Evolutionary conservation across 2,888 invertebrate species (phyloP), one percentile per base, ranked within the genome.

Genomic region (Callyntrura sp.): DNA sequence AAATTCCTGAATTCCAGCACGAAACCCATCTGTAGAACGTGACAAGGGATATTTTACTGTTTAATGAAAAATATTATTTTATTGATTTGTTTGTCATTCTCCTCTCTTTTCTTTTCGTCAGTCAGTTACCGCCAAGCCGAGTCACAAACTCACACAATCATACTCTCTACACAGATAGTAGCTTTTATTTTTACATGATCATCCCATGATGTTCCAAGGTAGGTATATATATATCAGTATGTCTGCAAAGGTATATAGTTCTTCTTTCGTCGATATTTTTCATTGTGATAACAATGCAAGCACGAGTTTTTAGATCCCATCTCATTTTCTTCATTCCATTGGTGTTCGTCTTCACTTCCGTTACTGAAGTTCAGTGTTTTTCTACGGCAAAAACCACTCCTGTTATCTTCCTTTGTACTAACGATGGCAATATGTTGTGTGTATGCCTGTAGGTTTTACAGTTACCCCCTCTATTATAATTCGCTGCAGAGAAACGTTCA

Each of bases 31-130:
- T 70, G 84, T 43, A 51, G 82, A 89, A 91, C 91, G 91, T 91
- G 91, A 89, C 91, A 87, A 86, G 88, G 86, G 86, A 78, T 89
- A 89, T 83, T 91, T 91, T 86, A 68, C 89, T 88, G 79, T 89
- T 86, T 91, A 91, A 91, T 91, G 91, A 91, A 91, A 91, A 91
- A 91, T 91, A 91, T 91, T 91, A 91, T 91, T 91, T 91, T 89
- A 91, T 91, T 89, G 91, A 91, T 91, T 91, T 91, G 91, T 91
- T 91, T 91, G 81, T 85, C 90, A 85, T 90, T 90, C 90, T 79
- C 84, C 45, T 28, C 73, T 65, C 45, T 45, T 28, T 62, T 60
- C 28, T 23, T 35, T 55, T 73, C 43, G 12, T 68, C 70, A n/a
- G 35, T 35, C 35, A 35, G 35, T 35, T 35, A 35, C 25, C 43